These are phyloP conservation scores for Drosophila hydei DNA, from an alignment of 1,140 invertebrate genomes.

Conservation along the genomic window DNA sequence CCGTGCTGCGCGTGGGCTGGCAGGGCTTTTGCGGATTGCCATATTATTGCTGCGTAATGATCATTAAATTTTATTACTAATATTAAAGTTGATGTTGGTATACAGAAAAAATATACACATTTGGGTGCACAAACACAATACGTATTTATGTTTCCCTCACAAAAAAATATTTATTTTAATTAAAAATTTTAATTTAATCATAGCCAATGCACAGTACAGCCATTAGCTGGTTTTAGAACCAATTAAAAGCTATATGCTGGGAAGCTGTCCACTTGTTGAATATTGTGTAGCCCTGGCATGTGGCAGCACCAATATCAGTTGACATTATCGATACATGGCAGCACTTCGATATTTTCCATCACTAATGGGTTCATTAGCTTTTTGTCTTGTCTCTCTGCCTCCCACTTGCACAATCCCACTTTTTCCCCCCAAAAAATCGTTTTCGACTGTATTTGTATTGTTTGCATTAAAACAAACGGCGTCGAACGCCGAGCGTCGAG, in stretches of 20 bases:
- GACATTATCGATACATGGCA: slow-evolving; percentile 20
- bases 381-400: slow-evolving; percentile 45
- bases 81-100: slow-evolving; percentile 4
- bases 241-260: not conserved
- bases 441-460: slow-evolving; percentile 51
- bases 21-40: slow-evolving; percentile 41
- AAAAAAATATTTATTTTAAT: too few species aligned
- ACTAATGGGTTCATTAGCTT: slow-evolving; percentile 58
- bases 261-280: slow-evolving; percentile 12
- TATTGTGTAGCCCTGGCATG: not conserved
- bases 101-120: slow-evolving; percentile 20
- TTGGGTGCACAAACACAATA: too few species aligned
- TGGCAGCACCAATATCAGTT: not conserved
- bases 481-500: slow-evolving; percentile 14
- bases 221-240: not conserved
- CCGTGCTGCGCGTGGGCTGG: slow-evolving; percentile 29
- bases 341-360: slow-evolving; percentile 29
- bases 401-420: slow-evolving; percentile 44
- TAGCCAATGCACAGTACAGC: not conserved
- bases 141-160: too few species aligned
- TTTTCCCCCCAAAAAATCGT: slow-evolving; percentile 42
- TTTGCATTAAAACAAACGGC: slow-evolving; percentile 66
- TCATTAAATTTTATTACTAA: slow-evolving; percentile 17
- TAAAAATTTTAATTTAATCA: too few species aligned
- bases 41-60: slow-evolving; percentile 31